Evolutionary conservation across 1,140 invertebrate species (phyloP).

Genomic region (Agraylea sexmaculata): DNA sequence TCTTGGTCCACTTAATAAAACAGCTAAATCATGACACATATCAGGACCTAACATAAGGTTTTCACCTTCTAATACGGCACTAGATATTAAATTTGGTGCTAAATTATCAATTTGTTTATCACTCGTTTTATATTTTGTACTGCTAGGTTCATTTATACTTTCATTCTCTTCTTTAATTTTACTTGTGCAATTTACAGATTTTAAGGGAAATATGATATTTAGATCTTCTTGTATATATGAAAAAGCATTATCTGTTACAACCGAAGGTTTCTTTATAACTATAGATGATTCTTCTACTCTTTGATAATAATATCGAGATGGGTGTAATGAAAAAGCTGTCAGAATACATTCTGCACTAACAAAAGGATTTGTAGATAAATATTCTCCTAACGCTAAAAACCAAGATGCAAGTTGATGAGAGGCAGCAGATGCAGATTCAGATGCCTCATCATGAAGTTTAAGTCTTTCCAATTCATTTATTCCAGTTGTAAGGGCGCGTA

Average conservation of each 20-base stretch:
- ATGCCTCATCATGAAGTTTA: slow-evolving; percentile 37
- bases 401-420: slow-evolving; percentile 26
- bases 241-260: too few relatives aligned
- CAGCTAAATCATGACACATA: slow-evolving; percentile 44
- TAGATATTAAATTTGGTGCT: slow-evolving; percentile 32
- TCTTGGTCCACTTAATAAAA: slow-evolving; percentile 42
- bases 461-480: slow-evolving; percentile 63
- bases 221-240: too few relatives aligned
- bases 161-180: too few relatives aligned
- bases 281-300: slow-evolving; percentile 19
- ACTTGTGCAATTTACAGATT: too few relatives aligned
- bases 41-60: slow-evolving; percentile 29
- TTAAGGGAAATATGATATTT: too few relatives aligned
- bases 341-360: slow-evolving; percentile 31
- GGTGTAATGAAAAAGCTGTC: slow-evolving; percentile 37
- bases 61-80: slow-evolving; percentile 33
- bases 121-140: too few relatives aligned
- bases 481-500: slow-evolving; percentile 58
- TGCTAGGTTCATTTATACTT: too few relatives aligned
- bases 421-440: slow-evolving; percentile 17
- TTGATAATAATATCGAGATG: slow-evolving; percentile 29
- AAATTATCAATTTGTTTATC: too few relatives aligned
- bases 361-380: slow-evolving; percentile 24
- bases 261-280: too few relatives aligned
- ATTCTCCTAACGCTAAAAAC: slow-evolving; percentile 29